Evolutionary conservation across 64 coral and sea anemone species (phyloP), one percentile per base, ranked within the genome.

Genomic region (Montipora cactus): DNA sequence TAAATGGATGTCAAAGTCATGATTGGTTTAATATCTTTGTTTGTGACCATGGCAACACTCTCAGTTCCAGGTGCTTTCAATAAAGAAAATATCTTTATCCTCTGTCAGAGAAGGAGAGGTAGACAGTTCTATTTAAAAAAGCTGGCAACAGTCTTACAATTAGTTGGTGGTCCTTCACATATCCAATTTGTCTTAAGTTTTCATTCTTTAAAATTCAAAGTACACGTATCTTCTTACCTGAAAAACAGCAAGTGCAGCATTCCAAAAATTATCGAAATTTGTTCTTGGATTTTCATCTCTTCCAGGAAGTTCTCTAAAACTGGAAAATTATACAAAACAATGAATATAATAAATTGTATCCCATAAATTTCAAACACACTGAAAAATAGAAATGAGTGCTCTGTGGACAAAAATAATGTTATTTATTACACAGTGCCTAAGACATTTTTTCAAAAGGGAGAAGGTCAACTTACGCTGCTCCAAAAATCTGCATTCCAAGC

Each of bases 251-350:
- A 99, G 85, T 61, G 94, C 91, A 2, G 98, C 98, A 91, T 99
- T 99, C 98, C 95, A 92, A 59, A 99, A 99, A 76, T 99, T 88
- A 75, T 99, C 98, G 73, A 99, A 99, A 73, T 99, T 99, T 67
- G 98, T 99, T 75, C 98, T 80, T 9, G 95, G 98, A 59, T 99
- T 99, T 86, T 52, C 92, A 1, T 88, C 74, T 66, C 89, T 91
- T 9, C 21, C 61, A 51, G 92, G 92, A 50, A 99, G 79, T 59
- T 92, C 93, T 70, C 92, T 89, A 80, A 97, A 97, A 10, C 96
- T 97, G 73, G n/a, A 77, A 7, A 79, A 4, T 69, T 15, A 76
- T 20, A 44, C 3, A 3, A 72, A 23, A 59, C 8, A 81, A 44
- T 37, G 1, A 37, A 37, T 37, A 37, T 37, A 37, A 37, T 37